These are phyloP conservation scores for Drosophila nebulosa DNA, from an alignment of 1,140 invertebrate species.

Conservation along the genomic window DNA sequence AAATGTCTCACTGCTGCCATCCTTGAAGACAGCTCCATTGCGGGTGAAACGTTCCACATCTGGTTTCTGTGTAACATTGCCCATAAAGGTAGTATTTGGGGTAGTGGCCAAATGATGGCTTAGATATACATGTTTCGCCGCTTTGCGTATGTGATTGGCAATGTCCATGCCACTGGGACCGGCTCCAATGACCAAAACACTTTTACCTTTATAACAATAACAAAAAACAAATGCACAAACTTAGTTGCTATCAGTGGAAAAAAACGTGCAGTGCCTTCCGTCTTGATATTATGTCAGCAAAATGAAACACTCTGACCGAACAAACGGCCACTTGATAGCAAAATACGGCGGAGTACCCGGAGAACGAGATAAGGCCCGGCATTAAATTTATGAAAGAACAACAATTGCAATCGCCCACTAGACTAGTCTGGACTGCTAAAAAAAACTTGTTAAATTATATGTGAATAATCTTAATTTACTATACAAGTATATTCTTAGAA, in stretches of 20 bases:
- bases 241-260: constrained; percentile 8
- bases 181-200: constrained; percentile 90
- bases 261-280: constrained; percentile 33
- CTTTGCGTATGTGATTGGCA: constrained; percentile 87
- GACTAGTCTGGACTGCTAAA: background rate
- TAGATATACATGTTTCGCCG: constrained; percentile 85
- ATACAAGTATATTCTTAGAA: background rate
- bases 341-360: constrained; percentile 14
- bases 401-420: background rate
- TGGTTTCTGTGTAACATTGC: constrained; percentile 86
- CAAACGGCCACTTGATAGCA: constrained; percentile 1
- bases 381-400: constrained; percentile 41
- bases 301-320: constrained; percentile 20
- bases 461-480: background rate
- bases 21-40: constrained; percentile 83
- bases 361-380: constrained; percentile 20
- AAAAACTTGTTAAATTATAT: background rate
- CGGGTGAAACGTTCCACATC: constrained; percentile 84
- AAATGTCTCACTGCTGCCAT: constrained; percentile 84
- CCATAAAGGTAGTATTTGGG: constrained; percentile 85
- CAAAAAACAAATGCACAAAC: background rate
- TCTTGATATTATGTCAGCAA: constrained; percentile 22
- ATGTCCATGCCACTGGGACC: constrained; percentile 95
- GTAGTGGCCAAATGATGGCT: constrained; percentile 85
- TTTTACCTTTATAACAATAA: too few species aligned